Evolutionary conservation across 2,113 vertebrate genomes (phyloP), one percentile per base, ranked within the genome.

Genomic region (Alethe diademata): DNA sequence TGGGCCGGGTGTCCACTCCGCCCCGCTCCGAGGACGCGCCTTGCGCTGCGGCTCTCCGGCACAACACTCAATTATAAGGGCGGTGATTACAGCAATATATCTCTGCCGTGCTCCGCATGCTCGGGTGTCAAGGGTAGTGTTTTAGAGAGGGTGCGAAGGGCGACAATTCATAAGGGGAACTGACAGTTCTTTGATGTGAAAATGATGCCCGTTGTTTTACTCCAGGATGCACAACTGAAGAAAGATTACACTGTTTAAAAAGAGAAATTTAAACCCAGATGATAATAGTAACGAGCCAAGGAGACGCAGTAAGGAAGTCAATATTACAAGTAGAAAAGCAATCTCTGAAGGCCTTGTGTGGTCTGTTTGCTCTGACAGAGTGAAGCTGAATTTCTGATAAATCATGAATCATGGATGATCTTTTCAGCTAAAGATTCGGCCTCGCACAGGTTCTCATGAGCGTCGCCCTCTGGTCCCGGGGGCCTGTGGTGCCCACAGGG

Each of bases 111-210:
- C 90, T 93, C 67, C 50, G 7, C 92, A 12, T 18, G 74, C 91
- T 64, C 18, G 74, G 50, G 40, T 95, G 97, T 96, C 96, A 96
- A 97, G 95, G 97, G 95, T 73, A 94, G 95, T 60, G 79, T 76
- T 95, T 92, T 74, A 78, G 94, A 90, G 64, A 75, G 95, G 80
- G 89, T 96, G 88, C 25, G 22, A 45, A 74, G 91, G 79, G 79
- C 86, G 90, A 95, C 92, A 62, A 96, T 96, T 94, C 93, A 61
- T 95, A 94, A 10, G 23, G 74, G 36, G 45, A 84, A 28, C 90
- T 95, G 96, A 84, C 96, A 97, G 91, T 29, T 93, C 95, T 86
- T 84, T 95, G 94, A 95, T 95, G 86, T 65, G 90, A 97, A 95
- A 97, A 96, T 95, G 86, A 96, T 96, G 78, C 75, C 53, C 65